Base-by-base conservation (phyloP, 2,888 invertebrate species). In the Eristalis pertinax region DNA sequence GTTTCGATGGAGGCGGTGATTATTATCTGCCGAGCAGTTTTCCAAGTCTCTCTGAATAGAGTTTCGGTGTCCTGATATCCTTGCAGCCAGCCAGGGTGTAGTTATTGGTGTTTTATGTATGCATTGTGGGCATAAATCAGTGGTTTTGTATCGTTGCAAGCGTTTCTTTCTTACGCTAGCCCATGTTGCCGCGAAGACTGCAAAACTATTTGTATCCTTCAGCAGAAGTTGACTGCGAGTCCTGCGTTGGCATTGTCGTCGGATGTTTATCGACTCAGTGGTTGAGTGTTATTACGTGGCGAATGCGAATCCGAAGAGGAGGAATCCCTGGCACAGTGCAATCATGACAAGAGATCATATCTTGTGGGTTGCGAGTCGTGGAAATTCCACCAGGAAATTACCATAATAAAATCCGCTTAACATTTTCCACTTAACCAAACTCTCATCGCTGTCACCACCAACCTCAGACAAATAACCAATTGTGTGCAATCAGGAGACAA, bases 391-490 rank as follows among this genome's bases (percentile, higher is more conserved):
- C 64, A 84, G 72, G 73, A 80, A 76, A 87, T 87, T 87, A 87
- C 87, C 87, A 87, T 87, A 87, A 87, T 84, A 87, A 87, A 87
- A 87, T 87, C 87, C 68, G 79, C 76, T 87, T 87, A 87, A 84
- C 84, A 87, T 84, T 80, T 87, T 87, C 87, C 84, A 87, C 84
- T 87, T 84, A 84, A 87, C 79, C 87, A 84, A 50, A 87, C 32
- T 87, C 75, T 87, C 84, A 80, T 87, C 87, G 67, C 83, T 79
- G 79, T 84, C 87, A 80, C 67, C 79, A 68, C 60, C 83, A 87
- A 87, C 79, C 84, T 72, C 79, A 69, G 74, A 67, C 83, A 75
- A 83, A 79, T 75, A 86, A 72, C 79, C 87, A 87, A 87, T 87
- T 87, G 87, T 84, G 75, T 84, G 84, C 84, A 84, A 87, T 87